phyloP scores from a whole-genome alignment of 2,888 invertebrate species.

The Eledona agricola region DNA sequence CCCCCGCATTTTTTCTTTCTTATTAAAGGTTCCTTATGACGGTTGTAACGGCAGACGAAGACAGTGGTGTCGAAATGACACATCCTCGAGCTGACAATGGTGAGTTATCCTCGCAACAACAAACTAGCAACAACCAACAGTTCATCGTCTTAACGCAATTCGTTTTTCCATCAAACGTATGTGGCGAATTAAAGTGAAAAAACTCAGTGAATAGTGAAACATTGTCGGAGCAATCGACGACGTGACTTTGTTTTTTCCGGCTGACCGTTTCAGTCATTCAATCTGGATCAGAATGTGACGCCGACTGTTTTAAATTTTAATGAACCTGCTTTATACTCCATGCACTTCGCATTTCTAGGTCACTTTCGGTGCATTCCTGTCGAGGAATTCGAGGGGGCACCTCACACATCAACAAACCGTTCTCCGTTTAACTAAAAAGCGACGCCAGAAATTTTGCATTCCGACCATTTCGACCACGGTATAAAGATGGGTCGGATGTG shows the following conservation, averaged over 20 bases:
- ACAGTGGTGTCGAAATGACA: conserved; percentile 56
- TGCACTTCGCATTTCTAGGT: conserved; percentile 26
- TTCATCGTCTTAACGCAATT: too few relatives aligned
- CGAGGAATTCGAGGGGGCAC: conserved; percentile 15
- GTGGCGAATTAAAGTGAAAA: too few relatives aligned
- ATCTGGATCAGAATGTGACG: conserved; percentile 9
- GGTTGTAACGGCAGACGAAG: conserved; percentile 56
- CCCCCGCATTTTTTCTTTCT: conserved; percentile 29
- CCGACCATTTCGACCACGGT: too few relatives aligned
- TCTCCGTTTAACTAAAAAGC: conserved; percentile 28
- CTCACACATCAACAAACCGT: too few relatives aligned
- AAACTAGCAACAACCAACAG: too few relatives aligned
- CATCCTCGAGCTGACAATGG: conserved; percentile 56
- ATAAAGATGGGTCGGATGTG: too few relatives aligned
- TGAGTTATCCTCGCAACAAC: too few relatives aligned
- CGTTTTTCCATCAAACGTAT: too few relatives aligned
- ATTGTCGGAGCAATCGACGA: too few relatives aligned
- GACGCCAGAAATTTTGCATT: conserved; percentile 18
- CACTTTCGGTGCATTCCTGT: conserved; percentile 29
- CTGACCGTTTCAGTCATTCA: too few relatives aligned
- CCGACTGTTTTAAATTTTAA: conserved; percentile 23
- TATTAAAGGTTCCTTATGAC: conserved; percentile 50
- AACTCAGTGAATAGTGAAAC: too few relatives aligned
- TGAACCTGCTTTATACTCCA: conserved; percentile 17
- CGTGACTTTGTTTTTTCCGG: too few relatives aligned